Evolutionary conservation across 2,888 invertebrate genomes (phyloP).

Genomic region (Plebejus anna): DNA sequence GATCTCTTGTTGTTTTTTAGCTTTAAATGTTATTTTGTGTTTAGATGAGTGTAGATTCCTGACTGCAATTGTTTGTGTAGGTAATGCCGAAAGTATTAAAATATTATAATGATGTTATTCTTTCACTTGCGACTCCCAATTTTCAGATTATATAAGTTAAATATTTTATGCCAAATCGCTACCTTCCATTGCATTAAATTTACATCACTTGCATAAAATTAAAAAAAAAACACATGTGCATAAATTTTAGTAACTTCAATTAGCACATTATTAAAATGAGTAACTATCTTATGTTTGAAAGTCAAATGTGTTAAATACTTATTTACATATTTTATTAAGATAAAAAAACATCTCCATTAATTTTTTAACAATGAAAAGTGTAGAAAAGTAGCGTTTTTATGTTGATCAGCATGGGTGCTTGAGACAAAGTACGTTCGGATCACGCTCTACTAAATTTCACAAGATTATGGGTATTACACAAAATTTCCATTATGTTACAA

Average conservation of each 20-base stretch:
- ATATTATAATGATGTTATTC: slow-evolving; percentile 33
- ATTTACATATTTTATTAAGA: not conserved
- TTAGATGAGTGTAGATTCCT: slow-evolving; percentile 59
- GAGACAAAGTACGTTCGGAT: not conserved
- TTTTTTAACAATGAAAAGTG: not conserved
- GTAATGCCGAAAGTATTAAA: slow-evolving; percentile 76
- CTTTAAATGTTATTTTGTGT: slow-evolving; percentile 75
- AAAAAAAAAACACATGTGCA: not conserved
- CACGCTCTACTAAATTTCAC: not conserved
- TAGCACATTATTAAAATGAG: not conserved
- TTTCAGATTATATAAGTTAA: not conserved
- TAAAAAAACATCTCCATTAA: not conserved
- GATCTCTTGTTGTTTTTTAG: slow-evolving; percentile 71
- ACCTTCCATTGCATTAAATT: not conserved
- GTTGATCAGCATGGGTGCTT: not conserved
- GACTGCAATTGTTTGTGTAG: slow-evolving; percentile 60
- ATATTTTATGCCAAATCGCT: not conserved
- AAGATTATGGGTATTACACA: not conserved
- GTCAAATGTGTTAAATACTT: not conserved
- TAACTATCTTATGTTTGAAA: not conserved
- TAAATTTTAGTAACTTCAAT: not conserved
- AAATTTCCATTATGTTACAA: not conserved
- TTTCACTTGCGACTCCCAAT: not conserved
- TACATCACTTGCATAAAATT: not conserved
- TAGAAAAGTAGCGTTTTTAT: not conserved